These are phyloP conservation scores for Diarsia dahlii DNA, from an alignment of 2,888 invertebrate genomes.

Conservation along the genomic window DNA sequence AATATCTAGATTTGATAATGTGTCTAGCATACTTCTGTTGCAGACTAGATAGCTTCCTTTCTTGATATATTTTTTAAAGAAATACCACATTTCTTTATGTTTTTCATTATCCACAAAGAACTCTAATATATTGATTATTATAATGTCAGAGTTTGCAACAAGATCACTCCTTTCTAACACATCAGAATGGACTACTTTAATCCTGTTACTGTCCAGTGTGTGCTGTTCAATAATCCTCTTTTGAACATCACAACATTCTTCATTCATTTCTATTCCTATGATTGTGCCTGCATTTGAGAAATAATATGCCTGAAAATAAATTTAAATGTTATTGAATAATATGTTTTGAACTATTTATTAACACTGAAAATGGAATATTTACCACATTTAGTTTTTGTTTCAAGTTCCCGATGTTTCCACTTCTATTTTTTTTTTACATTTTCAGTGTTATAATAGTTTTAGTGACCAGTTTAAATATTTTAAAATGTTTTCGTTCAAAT, in stretches of 20 bases:
- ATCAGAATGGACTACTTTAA: constrained; percentile 91
- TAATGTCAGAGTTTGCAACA: constrained; percentile 90
- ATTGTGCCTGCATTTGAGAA: constrained; percentile 91
- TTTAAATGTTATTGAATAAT: not conserved
- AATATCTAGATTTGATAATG: constrained; percentile 85
- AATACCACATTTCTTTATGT: constrained; percentile 92
- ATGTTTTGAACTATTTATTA: not conserved
- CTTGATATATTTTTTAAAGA: constrained; percentile 88
- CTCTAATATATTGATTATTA: constrained; percentile 93
- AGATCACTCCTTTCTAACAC: constrained; percentile 90
- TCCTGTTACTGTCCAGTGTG: constrained; percentile 85
- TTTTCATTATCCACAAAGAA: constrained; percentile 91
- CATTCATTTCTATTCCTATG: constrained; percentile 93
- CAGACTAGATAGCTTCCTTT: constrained; percentile 91
- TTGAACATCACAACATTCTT: constrained; percentile 92
- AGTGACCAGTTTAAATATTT: too few relatives aligned
- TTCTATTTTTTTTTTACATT: too few relatives aligned
- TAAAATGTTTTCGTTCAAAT: not conserved
- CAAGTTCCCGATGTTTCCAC: too few relatives aligned
- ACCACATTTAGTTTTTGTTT: too few relatives aligned
- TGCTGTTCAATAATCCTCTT: constrained; percentile 90
- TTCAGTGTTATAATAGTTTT: too few relatives aligned
- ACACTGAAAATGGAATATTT: too few relatives aligned
- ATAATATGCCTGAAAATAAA: constrained; percentile 90
- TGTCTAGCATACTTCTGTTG: constrained; percentile 90